A percentile compares a stretch with the other conserved stretches of the same genome.
These are phyloP conservation scores for Sylvilagus floridanus DNA, from an alignment of 2,797 vertebrate species.

Conservation along the genomic window DNA sequence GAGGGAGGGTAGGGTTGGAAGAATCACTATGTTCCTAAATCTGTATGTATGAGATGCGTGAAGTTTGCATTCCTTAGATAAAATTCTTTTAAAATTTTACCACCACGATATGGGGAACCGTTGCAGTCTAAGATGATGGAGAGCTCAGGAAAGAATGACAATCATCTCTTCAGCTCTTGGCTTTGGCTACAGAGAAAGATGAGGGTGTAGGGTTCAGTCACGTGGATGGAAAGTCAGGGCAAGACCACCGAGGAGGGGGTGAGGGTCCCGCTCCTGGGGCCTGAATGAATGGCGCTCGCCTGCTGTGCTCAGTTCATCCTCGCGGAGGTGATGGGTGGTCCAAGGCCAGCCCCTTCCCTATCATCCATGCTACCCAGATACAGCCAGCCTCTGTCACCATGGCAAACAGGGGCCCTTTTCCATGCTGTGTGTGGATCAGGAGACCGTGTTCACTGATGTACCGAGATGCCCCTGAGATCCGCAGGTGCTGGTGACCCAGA, in stretches of 20 bases:
- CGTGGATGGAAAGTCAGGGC: constrained; percentile 90
- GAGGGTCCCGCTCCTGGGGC: constrained; percentile 89
- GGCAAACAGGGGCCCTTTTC: neutral
- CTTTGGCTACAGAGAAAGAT: constrained; percentile 90
- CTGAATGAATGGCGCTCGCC: constrained; percentile 90
- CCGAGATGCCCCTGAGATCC: neutral
- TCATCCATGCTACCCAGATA: constrained; percentile 92
- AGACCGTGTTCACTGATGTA: too few relatives aligned
- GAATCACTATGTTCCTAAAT: too few relatives aligned
- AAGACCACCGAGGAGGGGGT: constrained; percentile 89
- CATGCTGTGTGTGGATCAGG: too few relatives aligned
- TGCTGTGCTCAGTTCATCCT: constrained; percentile 93
- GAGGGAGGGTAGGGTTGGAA: too few relatives aligned
- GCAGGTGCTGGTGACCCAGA: neutral
- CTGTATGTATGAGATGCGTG: too few relatives aligned
- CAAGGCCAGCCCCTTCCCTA: constrained; percentile 91
- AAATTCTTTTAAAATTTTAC: neutral
- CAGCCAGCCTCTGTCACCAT: constrained; percentile 91
- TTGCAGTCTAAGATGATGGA: neutral
- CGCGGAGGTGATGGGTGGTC: constrained; percentile 90
- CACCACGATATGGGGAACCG: neutral
- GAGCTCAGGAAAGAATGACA: neutral
- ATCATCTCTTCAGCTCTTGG: constrained; percentile 77
- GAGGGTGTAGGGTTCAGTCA: constrained; percentile 92
- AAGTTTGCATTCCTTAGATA: too few relatives aligned